phyloP scores from a whole-genome alignment of 2,797 vertebrate genomes.

The Pseudocheirus occidentalis region DNA sequence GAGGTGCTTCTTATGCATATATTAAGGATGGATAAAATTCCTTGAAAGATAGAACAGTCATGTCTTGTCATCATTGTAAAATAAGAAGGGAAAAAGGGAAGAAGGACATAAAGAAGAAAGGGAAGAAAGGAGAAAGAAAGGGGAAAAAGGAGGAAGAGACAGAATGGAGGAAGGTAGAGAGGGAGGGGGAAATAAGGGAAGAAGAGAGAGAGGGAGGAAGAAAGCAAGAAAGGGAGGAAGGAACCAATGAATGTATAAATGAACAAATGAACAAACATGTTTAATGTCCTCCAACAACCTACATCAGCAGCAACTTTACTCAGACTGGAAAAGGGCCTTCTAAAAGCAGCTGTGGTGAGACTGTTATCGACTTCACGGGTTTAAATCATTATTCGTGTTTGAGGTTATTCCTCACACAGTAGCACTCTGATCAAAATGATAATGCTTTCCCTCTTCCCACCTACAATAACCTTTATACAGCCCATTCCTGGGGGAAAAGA shows the following conservation, averaged over 20 bases:
- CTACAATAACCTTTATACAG: not conserved
- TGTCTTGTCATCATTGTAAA: not conserved
- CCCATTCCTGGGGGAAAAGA: not conserved
- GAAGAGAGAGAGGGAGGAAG: not conserved
- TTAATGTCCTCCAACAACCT: not conserved
- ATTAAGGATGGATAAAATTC: not conserved
- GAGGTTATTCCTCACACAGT: conserved; percentile 8
- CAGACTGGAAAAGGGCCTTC: not conserved
- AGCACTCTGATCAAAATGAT: not conserved
- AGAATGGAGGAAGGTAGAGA: not conserved
- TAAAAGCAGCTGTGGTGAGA: not conserved
- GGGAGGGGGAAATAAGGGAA: not conserved
- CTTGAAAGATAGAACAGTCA: not conserved
- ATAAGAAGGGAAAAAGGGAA: not conserved
- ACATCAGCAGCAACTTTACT: not conserved
- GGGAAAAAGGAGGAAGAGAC: too few species aligned
- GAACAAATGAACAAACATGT: not conserved
- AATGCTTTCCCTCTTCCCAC: not conserved
- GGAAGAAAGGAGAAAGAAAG: not conserved
- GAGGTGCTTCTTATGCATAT: not conserved
- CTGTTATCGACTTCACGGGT: not conserved
- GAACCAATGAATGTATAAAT: not conserved
- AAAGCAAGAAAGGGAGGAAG: not conserved
- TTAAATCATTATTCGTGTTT: not conserved
- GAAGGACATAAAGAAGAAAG: not conserved